A percentile compares a stretch with the other conserved stretches of the same genome.
These are phyloP conservation scores for Listronotus bonariensis DNA, from an alignment of 1,140 invertebrate species.

Conservation along the genomic window DNA sequence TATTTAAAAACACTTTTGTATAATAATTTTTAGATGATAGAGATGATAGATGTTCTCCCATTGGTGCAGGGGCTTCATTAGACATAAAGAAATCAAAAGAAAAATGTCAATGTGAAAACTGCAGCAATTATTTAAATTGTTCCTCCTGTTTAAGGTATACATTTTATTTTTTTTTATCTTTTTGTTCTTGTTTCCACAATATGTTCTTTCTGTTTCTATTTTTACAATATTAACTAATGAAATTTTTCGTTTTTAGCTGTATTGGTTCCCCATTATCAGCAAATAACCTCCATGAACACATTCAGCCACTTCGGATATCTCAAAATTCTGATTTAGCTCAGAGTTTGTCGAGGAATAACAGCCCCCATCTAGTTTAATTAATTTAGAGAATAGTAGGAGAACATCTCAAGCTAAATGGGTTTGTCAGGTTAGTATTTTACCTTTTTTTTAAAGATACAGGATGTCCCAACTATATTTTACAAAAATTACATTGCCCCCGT, in stretches of 20 bases:
- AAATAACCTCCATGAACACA: constrained; percentile 65
- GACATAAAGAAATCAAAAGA: constrained; percentile 42
- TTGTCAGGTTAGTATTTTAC: constrained; percentile 46
- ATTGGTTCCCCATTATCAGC: constrained; percentile 53
- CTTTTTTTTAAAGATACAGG: too few species aligned
- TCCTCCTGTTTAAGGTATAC: constrained; percentile 22
- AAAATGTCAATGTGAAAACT: constrained; percentile 81
- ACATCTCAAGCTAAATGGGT: constrained; percentile 51
- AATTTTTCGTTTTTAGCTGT: constrained; percentile 56
- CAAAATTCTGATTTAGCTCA: constrained; percentile 54
- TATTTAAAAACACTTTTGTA: too few species aligned
- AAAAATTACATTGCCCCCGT: too few species aligned
- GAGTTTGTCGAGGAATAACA: constrained; percentile 55
- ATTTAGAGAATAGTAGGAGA: constrained; percentile 49
- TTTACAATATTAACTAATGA: not conserved
- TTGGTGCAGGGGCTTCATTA: constrained; percentile 34
- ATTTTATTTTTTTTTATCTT: too few species aligned
- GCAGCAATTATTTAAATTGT: constrained; percentile 64
- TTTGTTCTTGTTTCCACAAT: not conserved
- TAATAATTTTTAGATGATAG: constrained; percentile 21
- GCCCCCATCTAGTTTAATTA: constrained; percentile 56
- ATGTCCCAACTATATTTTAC: too few species aligned
- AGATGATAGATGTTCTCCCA: constrained; percentile 25
- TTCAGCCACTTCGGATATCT: constrained; percentile 65
- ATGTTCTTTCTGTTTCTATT: not conserved